These are phyloP conservation scores for Erethizon dorsatum DNA, from an alignment of 2,797 vertebrate genomes.

Conservation along the genomic window DNA sequence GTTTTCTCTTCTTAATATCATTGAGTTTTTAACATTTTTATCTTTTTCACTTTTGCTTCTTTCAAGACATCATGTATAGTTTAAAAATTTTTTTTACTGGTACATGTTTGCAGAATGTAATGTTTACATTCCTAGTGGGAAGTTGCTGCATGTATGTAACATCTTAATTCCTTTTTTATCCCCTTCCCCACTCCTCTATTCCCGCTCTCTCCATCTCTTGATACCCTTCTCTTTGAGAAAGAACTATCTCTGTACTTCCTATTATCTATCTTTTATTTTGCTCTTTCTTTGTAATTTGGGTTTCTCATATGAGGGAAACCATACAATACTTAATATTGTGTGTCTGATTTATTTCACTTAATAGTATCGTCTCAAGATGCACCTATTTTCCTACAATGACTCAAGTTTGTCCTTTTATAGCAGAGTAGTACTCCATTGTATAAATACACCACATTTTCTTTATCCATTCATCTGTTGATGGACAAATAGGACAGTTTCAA, in stretches of 20 bases:
- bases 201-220: background rate
- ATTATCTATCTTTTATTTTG: background rate
- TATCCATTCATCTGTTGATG: background rate
- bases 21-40: constrained; percentile 27
- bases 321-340: background rate
- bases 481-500: background rate
- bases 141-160: background rate
- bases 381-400: background rate
- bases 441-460: background rate
- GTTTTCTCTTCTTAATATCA: background rate
- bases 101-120: background rate
- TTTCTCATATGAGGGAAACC: background rate
- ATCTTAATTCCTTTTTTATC: background rate
- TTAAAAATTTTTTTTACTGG: background rate
- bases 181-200: background rate
- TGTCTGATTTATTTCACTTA: background rate
- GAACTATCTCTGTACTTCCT: background rate
- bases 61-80: background rate
- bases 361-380: background rate
- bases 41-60: background rate
- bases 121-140: background rate
- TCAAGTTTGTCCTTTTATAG: background rate
- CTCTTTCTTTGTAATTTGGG: background rate
- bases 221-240: background rate
- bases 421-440: background rate